These are phyloP conservation scores for Rissa tridactyla DNA, from an alignment of 2,113 vertebrate genomes.

Conservation along the genomic window DNA sequence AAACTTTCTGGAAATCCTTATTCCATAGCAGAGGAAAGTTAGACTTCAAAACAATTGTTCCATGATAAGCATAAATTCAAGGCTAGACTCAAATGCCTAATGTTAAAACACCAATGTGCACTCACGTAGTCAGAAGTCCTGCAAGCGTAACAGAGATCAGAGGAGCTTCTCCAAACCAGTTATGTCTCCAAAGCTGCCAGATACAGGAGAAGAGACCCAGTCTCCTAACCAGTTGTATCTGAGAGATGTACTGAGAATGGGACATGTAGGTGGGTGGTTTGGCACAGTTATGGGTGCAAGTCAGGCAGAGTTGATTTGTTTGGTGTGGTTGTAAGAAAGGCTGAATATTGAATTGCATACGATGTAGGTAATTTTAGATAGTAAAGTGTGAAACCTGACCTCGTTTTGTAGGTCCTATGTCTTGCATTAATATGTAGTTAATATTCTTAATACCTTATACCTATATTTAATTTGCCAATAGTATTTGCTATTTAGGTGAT, in stretches of 20 bases:
- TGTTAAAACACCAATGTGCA: neutral
- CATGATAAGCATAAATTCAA: neutral
- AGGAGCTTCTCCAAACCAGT: neutral
- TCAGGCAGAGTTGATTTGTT: neutral
- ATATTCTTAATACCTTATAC: neutral
- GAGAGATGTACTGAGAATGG: neutral
- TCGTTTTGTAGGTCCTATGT: fast-evolving
- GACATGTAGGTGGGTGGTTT: fast-evolving
- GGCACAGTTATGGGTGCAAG: neutral
- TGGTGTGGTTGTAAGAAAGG: neutral
- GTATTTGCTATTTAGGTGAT: neutral
- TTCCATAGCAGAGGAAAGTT: neutral
- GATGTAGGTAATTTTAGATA: neutral
- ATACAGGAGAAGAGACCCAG: neutral
- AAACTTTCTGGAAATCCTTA: neutral
- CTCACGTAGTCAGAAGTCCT: too few relatives aligned
- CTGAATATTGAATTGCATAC: neutral
- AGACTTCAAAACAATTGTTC: neutral
- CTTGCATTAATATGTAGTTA: neutral
- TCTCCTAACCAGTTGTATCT: neutral
- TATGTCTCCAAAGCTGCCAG: neutral
- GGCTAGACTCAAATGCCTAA: fast-evolving
- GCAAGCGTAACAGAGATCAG: neutral
- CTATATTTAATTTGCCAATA: neutral
- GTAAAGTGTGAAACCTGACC: neutral